A percentile compares a stretch with the other conserved stretches of the same genome.
Conservation (phyloP, 1,140 invertebrate species). For the Microplitis demolitor region DNA sequence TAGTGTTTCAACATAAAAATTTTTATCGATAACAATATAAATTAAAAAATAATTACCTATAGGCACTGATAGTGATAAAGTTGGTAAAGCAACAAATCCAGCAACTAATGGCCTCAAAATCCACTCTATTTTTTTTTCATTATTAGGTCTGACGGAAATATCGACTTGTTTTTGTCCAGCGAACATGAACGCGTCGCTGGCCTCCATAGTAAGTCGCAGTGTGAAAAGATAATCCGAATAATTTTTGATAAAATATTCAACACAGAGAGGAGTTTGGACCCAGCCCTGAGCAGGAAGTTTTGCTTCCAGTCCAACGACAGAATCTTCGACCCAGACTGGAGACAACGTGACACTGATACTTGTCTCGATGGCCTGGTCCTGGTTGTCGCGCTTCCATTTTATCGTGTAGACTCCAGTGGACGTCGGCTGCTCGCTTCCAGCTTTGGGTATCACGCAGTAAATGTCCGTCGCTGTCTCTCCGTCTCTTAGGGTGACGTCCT, state of each 20-base stretch:
- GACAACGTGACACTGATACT: slow-evolving; percentile 64
- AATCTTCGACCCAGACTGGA: slow-evolving; percentile 68
- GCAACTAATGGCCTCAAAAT: slow-evolving; percentile 67
- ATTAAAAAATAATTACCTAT: slow-evolving; percentile 48
- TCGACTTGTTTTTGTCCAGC: slow-evolving; percentile 83
- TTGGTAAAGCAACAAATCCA: slow-evolving; percentile 67
- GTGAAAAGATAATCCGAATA: slow-evolving; percentile 74
- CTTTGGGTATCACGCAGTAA: slow-evolving; percentile 58
- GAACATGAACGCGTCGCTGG: slow-evolving; percentile 88
- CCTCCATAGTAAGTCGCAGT: slow-evolving; percentile 76
- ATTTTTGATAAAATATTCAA: slow-evolving; percentile 77
- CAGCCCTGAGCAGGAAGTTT: slow-evolving; percentile 75
- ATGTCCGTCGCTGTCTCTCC: slow-evolving; percentile 63
- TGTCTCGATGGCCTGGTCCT: slow-evolving; percentile 45
- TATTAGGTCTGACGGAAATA: slow-evolving; percentile 65
- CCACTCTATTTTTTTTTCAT: slow-evolving; percentile 64
- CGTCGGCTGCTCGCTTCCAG: slow-evolving; percentile 62
- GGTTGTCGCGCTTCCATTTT: slow-evolving; percentile 71
- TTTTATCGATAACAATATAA: background rate
- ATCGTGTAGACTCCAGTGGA: slow-evolving; percentile 75
- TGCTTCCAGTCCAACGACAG: slow-evolving; percentile 74
- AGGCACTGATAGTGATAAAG: slow-evolving; percentile 58
- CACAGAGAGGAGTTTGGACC: slow-evolving; percentile 71
- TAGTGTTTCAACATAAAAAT: background rate
- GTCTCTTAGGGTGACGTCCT: slow-evolving; percentile 48